Percentiles rank a stretch among this genome's conserved stretches.
Conservation (phyloP, 2,797 vertebrate genomes). For the Cirrhinus molitorella region DNA sequence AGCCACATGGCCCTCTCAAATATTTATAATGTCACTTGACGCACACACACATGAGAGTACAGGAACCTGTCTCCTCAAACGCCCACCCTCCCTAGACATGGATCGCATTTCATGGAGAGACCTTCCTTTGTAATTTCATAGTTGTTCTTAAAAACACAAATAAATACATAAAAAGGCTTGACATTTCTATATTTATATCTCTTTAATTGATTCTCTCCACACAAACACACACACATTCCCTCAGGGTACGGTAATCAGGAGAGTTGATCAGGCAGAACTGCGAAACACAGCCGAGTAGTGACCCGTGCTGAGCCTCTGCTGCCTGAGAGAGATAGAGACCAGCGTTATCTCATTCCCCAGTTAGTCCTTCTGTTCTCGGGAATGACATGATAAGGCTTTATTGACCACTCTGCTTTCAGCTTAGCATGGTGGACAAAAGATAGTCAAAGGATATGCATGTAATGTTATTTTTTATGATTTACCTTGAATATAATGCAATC, state of each 20-base stretch:
- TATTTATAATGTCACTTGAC: conserved; percentile 41
- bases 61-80: neutral
- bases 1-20: conserved; percentile 32
- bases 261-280: conserved; percentile 49
- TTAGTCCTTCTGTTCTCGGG: conserved; percentile 8
- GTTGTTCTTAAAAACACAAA: conserved; percentile 20
- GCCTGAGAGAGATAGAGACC: conserved; percentile 30
- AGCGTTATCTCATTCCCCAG: conserved; percentile 35
- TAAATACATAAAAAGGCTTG: conserved; percentile 38
- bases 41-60: neutral
- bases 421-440: neutral
- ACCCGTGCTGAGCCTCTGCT: conserved; percentile 45
- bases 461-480: neutral
- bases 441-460: conserved; percentile 1
- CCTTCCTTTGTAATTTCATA: conserved; percentile 14
- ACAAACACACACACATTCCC: conserved; percentile 15
- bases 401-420: conserved; percentile 37
- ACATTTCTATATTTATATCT: conserved; percentile 47
- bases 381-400: conserved; percentile 35
- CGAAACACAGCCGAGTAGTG: conserved; percentile 33
- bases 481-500: neutral
- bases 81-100: neutral
- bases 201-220: conserved; percentile 58
- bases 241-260: conserved; percentile 46
- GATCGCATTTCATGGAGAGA: conserved; percentile 18